Evolutionary conservation across 2,797 vertebrate species (phyloP).

Genomic region (Eleutherodactylus coqui): DNA sequence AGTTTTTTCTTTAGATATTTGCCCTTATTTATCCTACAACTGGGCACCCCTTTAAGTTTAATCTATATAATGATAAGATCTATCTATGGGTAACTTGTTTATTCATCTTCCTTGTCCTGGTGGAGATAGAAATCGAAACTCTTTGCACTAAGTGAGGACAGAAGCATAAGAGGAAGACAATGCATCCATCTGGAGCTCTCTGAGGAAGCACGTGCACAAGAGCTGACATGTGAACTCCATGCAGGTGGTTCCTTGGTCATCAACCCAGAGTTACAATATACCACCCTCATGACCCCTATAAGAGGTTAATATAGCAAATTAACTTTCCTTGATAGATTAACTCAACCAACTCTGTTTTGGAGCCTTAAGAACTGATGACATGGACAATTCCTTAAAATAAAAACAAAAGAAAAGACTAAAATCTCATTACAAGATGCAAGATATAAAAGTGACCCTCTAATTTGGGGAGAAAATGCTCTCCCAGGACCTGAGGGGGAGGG

Average conservation of each 20-base stretch:
- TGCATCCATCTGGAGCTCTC: conserved; percentile 6
- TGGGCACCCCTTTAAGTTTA: not conserved
- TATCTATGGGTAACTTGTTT: not conserved
- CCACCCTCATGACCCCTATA: not conserved
- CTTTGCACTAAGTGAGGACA: not conserved
- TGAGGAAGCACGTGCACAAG: not conserved
- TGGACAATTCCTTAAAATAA: too few relatives aligned
- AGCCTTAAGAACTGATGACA: not conserved
- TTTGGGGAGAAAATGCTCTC: too few relatives aligned
- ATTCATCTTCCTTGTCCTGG: not conserved
- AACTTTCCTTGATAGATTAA: not conserved
- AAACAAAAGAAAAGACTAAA: too few relatives aligned
- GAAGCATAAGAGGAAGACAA: not conserved
- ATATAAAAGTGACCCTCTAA: too few relatives aligned
- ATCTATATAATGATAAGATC: not conserved
- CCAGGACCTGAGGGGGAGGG: too few relatives aligned
- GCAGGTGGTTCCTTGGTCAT: not conserved
- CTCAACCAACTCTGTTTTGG: not conserved
- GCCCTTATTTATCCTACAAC: too few relatives aligned
- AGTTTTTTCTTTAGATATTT: too few relatives aligned
- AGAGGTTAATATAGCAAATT: not conserved
- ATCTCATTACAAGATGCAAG: too few relatives aligned
- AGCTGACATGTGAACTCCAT: not conserved
- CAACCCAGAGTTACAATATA: not conserved
- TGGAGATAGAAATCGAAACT: not conserved